Conservation (phyloP, 2,888 invertebrate genomes). For the Orchestes rusci region DNA sequence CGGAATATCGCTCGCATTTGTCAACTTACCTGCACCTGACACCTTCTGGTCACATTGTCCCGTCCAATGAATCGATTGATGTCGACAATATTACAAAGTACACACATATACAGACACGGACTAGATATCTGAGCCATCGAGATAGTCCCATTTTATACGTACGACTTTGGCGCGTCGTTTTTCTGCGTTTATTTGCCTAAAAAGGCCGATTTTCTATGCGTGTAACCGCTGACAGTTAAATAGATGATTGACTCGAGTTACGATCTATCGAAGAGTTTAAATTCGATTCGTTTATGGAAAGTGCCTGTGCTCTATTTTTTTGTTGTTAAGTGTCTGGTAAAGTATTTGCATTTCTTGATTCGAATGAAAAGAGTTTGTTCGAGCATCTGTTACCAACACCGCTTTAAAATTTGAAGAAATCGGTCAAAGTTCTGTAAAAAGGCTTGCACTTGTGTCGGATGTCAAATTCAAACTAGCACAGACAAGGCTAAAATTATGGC, state of each 20-base stretch:
- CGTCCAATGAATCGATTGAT: slow-evolving; percentile 35
- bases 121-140: slow-evolving; percentile 26
- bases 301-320: too few species aligned
- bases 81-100: slow-evolving; percentile 34
- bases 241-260: slow-evolving; percentile 19
- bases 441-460: too few species aligned
- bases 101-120: slow-evolving; percentile 23
- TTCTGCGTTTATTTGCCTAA: slow-evolving; percentile 15
- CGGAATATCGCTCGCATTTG: slow-evolving; percentile 36
- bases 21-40: slow-evolving; percentile 36
- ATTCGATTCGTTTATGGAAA: slow-evolving; percentile 13
- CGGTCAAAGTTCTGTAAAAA: too few species aligned
- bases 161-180: slow-evolving; percentile 8
- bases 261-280: slow-evolving; percentile 11
- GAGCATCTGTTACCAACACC: too few species aligned
- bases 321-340: too few species aligned
- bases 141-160: slow-evolving; percentile 18
- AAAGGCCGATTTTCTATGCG: slow-evolving; percentile 14
- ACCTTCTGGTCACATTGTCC: slow-evolving; percentile 37
- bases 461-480: too few species aligned
- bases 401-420: too few species aligned
- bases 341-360: too few species aligned
- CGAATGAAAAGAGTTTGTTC: too few species aligned
- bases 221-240: slow-evolving; percentile 17
- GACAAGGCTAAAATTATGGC: too few species aligned